These are phyloP conservation scores for Holocentrus rufus DNA, from an alignment of 2,797 vertebrate genomes.

Conservation along the genomic window DNA sequence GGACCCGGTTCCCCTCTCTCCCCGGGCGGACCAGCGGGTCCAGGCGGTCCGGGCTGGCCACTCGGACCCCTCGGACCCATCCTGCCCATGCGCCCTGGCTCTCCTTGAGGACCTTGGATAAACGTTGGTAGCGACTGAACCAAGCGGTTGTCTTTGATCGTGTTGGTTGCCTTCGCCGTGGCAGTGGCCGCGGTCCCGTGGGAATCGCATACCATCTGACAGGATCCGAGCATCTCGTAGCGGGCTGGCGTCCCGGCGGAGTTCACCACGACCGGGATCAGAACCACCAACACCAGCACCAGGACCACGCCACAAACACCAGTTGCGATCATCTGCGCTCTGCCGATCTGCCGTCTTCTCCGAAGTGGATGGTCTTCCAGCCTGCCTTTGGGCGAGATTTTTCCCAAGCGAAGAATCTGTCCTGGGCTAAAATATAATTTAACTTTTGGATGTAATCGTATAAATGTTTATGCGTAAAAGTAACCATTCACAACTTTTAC, in stretches of 20 bases:
- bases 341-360: slow-evolving; percentile 89
- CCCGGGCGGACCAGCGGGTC: slow-evolving; percentile 88
- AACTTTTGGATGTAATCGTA: slow-evolving; percentile 58
- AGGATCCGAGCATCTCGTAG: slow-evolving; percentile 97
- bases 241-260: slow-evolving; percentile 91
- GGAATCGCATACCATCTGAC: slow-evolving; percentile 97
- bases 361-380: slow-evolving; percentile 92
- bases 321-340: slow-evolving; percentile 94
- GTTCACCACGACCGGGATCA: slow-evolving; percentile 97
- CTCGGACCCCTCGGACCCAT: slow-evolving; percentile 90
- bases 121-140: slow-evolving; percentile 84
- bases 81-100: slow-evolving; percentile 87
- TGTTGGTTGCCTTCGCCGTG: slow-evolving; percentile 83
- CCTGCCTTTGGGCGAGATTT: slow-evolving; percentile 90
- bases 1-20: slow-evolving; percentile 88
- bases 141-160: slow-evolving; percentile 81
- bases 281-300: slow-evolving; percentile 94
- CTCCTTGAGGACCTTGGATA: slow-evolving; percentile 86
- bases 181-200: slow-evolving; percentile 89
- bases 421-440: slow-evolving; percentile 3
- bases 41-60: slow-evolving; percentile 91
- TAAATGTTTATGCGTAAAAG: slow-evolving; percentile 59
- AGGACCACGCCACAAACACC: slow-evolving; percentile 96
- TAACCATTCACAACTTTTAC: slow-evolving; percentile 74
- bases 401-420: slow-evolving; percentile 64